Evolutionary conservation across 2,113 vertebrate species (phyloP).

Genomic region (Poicephalus meyeri): DNA sequence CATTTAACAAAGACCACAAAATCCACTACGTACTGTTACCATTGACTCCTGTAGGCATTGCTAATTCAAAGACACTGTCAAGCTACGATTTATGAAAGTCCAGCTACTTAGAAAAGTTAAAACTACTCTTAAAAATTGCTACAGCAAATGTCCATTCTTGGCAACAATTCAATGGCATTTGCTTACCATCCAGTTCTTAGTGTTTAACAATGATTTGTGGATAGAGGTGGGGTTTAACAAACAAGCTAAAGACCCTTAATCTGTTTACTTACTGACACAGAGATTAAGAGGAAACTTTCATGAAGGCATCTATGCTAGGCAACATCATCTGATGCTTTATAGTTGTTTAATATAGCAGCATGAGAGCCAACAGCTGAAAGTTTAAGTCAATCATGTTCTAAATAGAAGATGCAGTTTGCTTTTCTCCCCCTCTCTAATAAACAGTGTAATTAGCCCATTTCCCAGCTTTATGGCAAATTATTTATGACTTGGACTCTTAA

Average conservation of each 20-base stretch:
- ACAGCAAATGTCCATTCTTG: not conserved
- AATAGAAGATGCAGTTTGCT: not conserved
- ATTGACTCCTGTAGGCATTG: not conserved
- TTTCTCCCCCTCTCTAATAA: not conserved
- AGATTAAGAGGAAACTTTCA: not conserved
- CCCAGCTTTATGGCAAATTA: not conserved
- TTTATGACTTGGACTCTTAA: slow-evolving; percentile 1
- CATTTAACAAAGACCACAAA: not conserved
- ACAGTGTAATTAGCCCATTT: not conserved
- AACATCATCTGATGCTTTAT: not conserved
- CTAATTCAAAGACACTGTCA: not conserved
- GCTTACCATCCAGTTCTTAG: slow-evolving; percentile 4
- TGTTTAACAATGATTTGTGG: not conserved
- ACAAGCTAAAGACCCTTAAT: not conserved
- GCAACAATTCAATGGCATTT: not conserved
- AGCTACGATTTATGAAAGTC: not conserved
- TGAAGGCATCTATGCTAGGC: not conserved
- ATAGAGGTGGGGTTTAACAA: not conserved
- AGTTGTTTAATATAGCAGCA: not conserved
- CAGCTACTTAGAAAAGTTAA: not conserved
- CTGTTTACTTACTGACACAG: not conserved
- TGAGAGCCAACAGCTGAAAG: not conserved
- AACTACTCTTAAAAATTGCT: not conserved
- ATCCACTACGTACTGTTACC: not conserved
- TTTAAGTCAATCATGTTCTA: not conserved